Evolutionary conservation across 2,113 vertebrate genomes (phyloP).

Genomic region (Paracanthobrama guichenoti): DNA sequence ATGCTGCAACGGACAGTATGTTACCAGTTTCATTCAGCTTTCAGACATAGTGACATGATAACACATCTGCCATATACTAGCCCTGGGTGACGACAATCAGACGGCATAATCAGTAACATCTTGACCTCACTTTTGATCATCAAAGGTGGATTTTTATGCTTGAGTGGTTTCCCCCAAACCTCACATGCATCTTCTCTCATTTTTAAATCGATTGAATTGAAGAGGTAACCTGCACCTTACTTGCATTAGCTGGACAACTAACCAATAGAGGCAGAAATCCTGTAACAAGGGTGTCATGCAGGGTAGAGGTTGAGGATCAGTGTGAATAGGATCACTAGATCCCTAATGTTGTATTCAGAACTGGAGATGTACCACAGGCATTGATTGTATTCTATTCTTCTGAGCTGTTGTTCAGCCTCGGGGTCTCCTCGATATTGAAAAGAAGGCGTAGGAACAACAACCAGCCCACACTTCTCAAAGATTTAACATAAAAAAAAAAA

Average conservation of each 20-base stretch:
- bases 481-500: not conserved
- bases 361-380: not conserved
- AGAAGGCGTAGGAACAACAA: not conserved
- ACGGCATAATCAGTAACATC: not conserved
- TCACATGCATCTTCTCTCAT: not conserved
- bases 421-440: constrained; percentile 5
- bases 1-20: not conserved
- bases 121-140: constrained; percentile 8
- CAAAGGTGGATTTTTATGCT: not conserved
- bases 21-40: constrained; percentile 10
- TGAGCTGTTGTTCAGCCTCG: not conserved
- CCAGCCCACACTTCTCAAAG: not conserved
- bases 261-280: not conserved
- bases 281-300: not conserved
- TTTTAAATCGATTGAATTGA: not conserved
- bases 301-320: not conserved
- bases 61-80: not conserved
- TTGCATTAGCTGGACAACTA: not conserved
- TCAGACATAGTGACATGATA: constrained; percentile 10
- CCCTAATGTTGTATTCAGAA: not conserved
- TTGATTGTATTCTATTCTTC: constrained; percentile 16
- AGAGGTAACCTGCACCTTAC: not conserved
- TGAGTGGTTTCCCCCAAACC: not conserved
- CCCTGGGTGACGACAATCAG: not conserved
- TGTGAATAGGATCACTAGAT: not conserved